Base-by-base conservation (phyloP, 2,888 invertebrate genomes). In the Alentia gelatinosa region DNA sequence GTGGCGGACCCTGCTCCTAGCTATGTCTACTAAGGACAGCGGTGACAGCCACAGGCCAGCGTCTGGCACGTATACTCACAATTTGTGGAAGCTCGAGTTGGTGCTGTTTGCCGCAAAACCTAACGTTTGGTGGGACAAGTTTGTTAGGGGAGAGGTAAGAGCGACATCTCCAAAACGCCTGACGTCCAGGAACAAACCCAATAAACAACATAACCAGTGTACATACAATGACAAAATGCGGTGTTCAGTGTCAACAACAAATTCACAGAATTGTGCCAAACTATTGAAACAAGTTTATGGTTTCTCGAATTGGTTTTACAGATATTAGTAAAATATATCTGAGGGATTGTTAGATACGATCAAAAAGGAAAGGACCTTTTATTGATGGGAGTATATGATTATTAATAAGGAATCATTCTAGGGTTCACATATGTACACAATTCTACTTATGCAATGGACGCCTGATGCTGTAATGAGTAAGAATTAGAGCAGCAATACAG, bases 81-180 rank as follows among this genome's bases (percentile, higher is more conserved):
- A 88, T 50, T 35, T 56, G 63, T 47, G 56, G 50, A 88, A 88
- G n/a, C 37, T 39, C 63, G 89, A 37, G 1, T 88, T 47, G 50
- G 63, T 4, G 68, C n/a, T 30, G 37, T 56, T 56, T 56, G 15
- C 39, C 83, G 37, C 37, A 83, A 23, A 83, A 83, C 37, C 83
- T 83, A 83, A 83, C 83, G 83, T 83, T 83, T 83, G n/a, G n/a
- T n/a, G 83, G 39, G 83, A 83, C 40, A 83, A 83, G 35, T 83
- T 37, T 83, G 37, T 83, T 83, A 83, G 83, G 83, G 83, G 30
- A n/a, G 39, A 83, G 40, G 40, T 37, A 83, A 83, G 1, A 26
- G 83, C 83, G 83, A 83, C 83, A 40, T 83, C 83, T 83, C 83
- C 39, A 83, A 40, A 83, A 83, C 15, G 15, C 83, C 83, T 83